Base-by-base conservation (phyloP, 2,888 invertebrate genomes). In the Acleris sparsana region DNA sequence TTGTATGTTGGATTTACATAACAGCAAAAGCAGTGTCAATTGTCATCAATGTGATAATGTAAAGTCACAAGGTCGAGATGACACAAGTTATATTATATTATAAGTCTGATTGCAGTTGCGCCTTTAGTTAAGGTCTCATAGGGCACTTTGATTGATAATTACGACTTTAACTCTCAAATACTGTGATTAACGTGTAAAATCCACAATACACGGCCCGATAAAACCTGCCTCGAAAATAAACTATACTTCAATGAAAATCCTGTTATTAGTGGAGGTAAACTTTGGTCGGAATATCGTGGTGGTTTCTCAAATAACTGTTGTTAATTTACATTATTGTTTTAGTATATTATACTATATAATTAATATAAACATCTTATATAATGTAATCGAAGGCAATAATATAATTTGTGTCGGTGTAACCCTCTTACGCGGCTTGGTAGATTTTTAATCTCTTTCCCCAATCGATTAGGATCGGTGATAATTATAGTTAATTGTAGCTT, bases 81-180 rank as follows among this genome's bases (percentile, higher is more conserved):
- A 56, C 56, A 44, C 44, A 44, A 56, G 56, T 56, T 56, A 44
- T 44, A 56, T 56, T 56, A 44, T 44, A 56, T 56, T 56, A 56
- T 56, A 56, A 22, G 56, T 57, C 46, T 46, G 55, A 39, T 53
- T 5, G 17, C 20, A 22, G 2, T 39, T 16, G 7, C 7, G 22
- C 20, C 44, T 51, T 49, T 22, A 16, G 16, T 57, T n/a, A 25
- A 11, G 43, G 22, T 46, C 2, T 18, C 39, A 18, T 39, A 53
- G 44, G 22, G 20, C 43, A 20, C 22, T 56, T 20, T 4, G 20
- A 20, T 49, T 20, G 11, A 20, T 20, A 20, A 44, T 39, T 13
- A 13, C 13, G 13, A 11, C 39, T 0, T 33, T 9, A 16, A 16
- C 13, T 18, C 16, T 53, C 17, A 53, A 43, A 43, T 39, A 20